A percentile compares a stretch with the other conserved stretches of the same genome.
Conservation (phyloP, 2,888 invertebrate species). For the Eristalis pertinax region DNA sequence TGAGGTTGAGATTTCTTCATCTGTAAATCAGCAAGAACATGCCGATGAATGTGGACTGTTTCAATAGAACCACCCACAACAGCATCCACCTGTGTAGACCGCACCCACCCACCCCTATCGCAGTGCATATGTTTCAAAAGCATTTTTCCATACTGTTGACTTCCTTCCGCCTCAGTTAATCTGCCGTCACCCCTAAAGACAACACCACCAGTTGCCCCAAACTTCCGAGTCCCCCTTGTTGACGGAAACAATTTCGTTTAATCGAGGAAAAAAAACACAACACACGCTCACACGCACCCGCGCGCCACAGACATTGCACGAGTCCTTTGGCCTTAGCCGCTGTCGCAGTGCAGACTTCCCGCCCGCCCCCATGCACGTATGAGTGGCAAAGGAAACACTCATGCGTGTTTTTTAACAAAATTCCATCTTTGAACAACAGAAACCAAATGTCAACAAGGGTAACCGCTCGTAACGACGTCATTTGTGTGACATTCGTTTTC, state of each 20-base stretch:
- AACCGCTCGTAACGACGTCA: constrained; percentile 61
- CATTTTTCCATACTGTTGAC: constrained; percentile 66
- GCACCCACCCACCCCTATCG: not conserved
- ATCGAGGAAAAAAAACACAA: constrained; percentile 8
- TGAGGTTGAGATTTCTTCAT: not conserved
- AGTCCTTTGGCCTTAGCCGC: not conserved
- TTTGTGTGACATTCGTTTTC: constrained; percentile 49
- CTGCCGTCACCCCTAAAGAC: constrained; percentile 24
- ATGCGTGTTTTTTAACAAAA: constrained; percentile 65
- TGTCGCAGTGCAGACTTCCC: not conserved
- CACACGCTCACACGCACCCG: not conserved
- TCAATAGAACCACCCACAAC: not conserved
- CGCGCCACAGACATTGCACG: not conserved
- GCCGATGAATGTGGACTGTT: not conserved
- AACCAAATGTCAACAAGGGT: constrained; percentile 61
- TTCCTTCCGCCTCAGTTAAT: constrained; percentile 58
- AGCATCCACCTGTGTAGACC: not conserved
- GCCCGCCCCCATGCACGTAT: not conserved
- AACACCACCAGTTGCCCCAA: constrained; percentile 34
- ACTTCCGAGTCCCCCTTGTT: constrained; percentile 2
- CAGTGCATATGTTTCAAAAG: constrained; percentile 31
- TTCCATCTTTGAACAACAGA: constrained; percentile 65
- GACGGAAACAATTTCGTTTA: constrained; percentile 60
- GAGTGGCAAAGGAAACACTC: constrained; percentile 66
- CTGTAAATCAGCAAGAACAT: not conserved